A percentile compares a stretch with the other conserved stretches of the same genome.
Conservation (phyloP, 1,140 invertebrate species). For the Maconellicoccus hirsutus region DNA sequence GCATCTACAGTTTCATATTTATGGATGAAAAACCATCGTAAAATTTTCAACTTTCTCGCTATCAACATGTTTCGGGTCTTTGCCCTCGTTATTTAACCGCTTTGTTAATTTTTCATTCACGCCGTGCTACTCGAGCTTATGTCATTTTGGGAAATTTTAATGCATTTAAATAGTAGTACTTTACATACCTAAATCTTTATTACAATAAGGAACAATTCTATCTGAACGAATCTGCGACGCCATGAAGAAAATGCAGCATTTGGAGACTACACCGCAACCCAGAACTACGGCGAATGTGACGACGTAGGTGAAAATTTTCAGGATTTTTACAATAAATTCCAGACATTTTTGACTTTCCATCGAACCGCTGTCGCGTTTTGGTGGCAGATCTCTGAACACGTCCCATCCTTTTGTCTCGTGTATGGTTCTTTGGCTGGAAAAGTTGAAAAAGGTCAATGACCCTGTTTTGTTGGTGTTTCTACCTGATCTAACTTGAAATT, state of each 20-base stretch:
- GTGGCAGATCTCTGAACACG: slow-evolving; percentile 80
- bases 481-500: too few relatives aligned
- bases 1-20: too few relatives aligned
- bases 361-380: slow-evolving; percentile 74
- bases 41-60: too few relatives aligned
- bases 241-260: slow-evolving; percentile 80
- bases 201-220: slow-evolving; percentile 64
- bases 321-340: slow-evolving; percentile 69
- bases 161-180: background rate
- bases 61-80: too few relatives aligned
- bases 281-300: slow-evolving; percentile 76
- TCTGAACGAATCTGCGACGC: slow-evolving; percentile 67
- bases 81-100: too few relatives aligned
- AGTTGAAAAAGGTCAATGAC: too few relatives aligned
- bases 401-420: slow-evolving; percentile 91
- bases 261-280: slow-evolving; percentile 66
- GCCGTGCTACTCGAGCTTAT: too few relatives aligned
- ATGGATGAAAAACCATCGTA: too few relatives aligned
- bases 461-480: too few relatives aligned
- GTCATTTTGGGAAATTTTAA: background rate
- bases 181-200: slow-evolving; percentile 61
- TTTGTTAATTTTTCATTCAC: too few relatives aligned
- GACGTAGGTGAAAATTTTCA: slow-evolving; percentile 74
- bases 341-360: slow-evolving; percentile 76
- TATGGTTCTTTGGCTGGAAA: slow-evolving; percentile 61